Percentiles rank a stretch among this genome's conserved stretches.
These are phyloP conservation scores for Phyllotis vaccarum DNA, from an alignment of 2,797 vertebrate species.

Conservation along the genomic window DNA sequence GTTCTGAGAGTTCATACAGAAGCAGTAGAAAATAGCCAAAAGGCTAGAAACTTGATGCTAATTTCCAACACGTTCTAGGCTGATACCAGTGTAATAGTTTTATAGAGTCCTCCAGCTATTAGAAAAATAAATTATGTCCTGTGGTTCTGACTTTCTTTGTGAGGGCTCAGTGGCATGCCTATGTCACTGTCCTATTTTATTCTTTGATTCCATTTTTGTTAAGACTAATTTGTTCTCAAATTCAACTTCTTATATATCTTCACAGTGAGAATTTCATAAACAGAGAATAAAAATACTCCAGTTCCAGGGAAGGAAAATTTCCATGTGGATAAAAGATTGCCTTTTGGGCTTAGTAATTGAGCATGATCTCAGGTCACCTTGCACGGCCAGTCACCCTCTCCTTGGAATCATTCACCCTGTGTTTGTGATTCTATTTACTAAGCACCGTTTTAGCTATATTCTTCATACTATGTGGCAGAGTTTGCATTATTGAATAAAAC, in stretches of 20 bases:
- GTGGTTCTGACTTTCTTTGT: neutral
- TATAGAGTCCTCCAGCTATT: neutral
- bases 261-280: constrained; percentile 20
- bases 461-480: neutral
- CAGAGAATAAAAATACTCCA: neutral
- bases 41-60: neutral
- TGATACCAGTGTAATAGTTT: neutral
- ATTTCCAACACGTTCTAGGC: neutral
- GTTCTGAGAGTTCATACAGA: neutral
- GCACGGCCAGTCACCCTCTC: neutral
- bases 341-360: neutral
- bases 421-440: neutral
- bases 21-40: neutral
- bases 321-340: neutral
- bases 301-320: neutral
- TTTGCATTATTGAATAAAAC: neutral
- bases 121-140: neutral
- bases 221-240: constrained; percentile 41
- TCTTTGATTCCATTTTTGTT: constrained; percentile 8
- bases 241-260: neutral
- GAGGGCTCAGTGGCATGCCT: neutral
- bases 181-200: neutral
- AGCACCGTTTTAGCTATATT: neutral
- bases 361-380: neutral
- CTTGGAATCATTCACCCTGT: neutral